Base-by-base conservation (phyloP, 2,888 invertebrate species). In the Drosophila diplacantha region DNA sequence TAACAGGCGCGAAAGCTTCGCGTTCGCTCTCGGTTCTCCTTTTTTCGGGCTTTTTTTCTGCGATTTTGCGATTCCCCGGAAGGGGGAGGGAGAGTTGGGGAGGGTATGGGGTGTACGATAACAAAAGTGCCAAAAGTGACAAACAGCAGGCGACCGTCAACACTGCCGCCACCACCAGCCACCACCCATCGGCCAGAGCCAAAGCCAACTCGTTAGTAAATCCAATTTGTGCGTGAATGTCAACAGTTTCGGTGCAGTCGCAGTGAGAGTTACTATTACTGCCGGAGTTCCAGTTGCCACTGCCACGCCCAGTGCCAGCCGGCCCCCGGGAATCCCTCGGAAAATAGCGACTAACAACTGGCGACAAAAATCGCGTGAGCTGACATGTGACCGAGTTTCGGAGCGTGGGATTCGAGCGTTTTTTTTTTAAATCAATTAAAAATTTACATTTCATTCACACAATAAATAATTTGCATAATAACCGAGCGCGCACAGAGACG, bases 211-310 rank as follows among this genome's bases (percentile, higher is more conserved):
- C 76, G 79, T 80, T 80, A 74, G 76, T 55, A 81, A 79, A 81
- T 79, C 80, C 80, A 80, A 80, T 80, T 80, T 80, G 80, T 81
- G 81, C 75, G 76, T 80, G 80, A 75, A 66, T 76, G 76, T 80
- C 72, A 74, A 78, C 73, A 75, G 76, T 78, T 73, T 68, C 46
- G 59, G 47, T 76, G 74, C 68, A 74, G 63, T 63, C 61, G 43
- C 65, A 60, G 43, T 49, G 54, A 58, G 53, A 62, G 63, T 62
- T 64, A 54, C 53, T 62, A 59, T 55, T 65, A 63, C 43, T 47
- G 46, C 12, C 39, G 51, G 54, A 38, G 44, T 44, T 44, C 18
- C 38, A 43, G 57, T 38, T 32, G 66, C 41, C 59, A 57, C 39
- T 52, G 53, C 67, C 29, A 46, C 4, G 54, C 44, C 37, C 35